Evolutionary conservation across 2,888 invertebrate genomes (phyloP).

Genomic region (Gerris lacustris): DNA sequence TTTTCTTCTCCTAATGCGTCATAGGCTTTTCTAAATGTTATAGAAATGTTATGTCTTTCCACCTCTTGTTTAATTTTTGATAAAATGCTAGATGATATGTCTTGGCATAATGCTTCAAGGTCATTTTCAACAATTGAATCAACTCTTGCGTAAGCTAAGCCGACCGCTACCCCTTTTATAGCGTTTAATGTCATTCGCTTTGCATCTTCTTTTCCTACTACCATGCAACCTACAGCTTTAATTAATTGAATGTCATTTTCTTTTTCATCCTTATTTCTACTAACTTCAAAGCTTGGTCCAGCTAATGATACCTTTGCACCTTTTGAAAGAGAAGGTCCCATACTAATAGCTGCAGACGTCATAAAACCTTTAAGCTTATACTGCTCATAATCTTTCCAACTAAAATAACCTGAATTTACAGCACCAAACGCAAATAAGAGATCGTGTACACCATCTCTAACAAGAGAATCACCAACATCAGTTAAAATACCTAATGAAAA

Average conservation of each 20-base stretch:
- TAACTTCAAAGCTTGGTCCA: background rate
- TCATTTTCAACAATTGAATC: background rate
- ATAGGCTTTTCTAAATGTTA: background rate
- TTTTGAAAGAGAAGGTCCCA: background rate
- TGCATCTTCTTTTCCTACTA: conserved; percentile 7
- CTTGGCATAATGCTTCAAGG: background rate
- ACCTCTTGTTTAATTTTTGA: background rate
- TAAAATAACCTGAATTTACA: conserved; percentile 26
- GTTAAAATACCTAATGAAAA: conserved; percentile 13
- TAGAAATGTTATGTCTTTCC: background rate
- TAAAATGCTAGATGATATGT: background rate
- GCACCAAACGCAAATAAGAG: conserved; percentile 28
- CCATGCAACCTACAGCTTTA: background rate
- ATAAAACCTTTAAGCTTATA: conserved; percentile 26
- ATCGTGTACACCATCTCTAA: conserved; percentile 31
- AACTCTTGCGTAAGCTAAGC: background rate
- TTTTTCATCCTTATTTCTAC: background rate
- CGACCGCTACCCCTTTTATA: conserved; percentile 7
- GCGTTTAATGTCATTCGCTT: background rate
- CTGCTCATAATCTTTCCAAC: conserved; percentile 26
- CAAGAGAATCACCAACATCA: conserved; percentile 24
- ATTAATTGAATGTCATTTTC: background rate
- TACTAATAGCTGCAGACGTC: conserved; percentile 10
- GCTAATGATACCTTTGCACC: background rate
- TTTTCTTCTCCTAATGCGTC: background rate